Evolutionary conservation across 2,113 vertebrate species (phyloP), one percentile per base, ranked within the genome.

Genomic region (Cheirogaleus medius): DNA sequence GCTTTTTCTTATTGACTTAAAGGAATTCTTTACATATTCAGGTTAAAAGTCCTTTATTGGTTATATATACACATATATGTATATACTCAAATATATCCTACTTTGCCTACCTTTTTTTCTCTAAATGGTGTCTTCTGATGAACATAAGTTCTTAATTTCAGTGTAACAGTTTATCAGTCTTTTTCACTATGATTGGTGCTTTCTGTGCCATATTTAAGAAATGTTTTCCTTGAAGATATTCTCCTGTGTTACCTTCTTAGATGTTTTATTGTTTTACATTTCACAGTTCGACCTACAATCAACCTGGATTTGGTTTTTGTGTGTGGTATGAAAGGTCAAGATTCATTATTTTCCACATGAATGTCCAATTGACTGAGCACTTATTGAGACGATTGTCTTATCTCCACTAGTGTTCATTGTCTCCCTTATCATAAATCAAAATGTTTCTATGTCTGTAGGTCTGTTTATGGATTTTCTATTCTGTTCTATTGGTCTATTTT

Each of bases 1-100:
- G 17, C 15, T 92, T 92, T 86, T 86, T 80, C 68, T 83, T 71
- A 60, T 58, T 17, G 18, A 82, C 54, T 71, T 82, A 82, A 71
- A 92, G 44, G 9, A 92, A 74, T 93, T 66, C 21, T 64, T 85
- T 73, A 94, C 91, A 58, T 64, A 81, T 71, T 77, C 68, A 87
- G 12, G 42, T 82, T 97, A 58, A 93, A 92, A 92, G 27, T 47
- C 9, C 17, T 78, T 76, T 29, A 14, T 37, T 77, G 84, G 54
- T 21, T 56, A 21, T 56, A 56, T 56, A 56, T 56, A 29, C 32
- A 66, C 63, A 66, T 32, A 34, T 69, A 64, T 49, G 34, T 52
- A 23, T 60, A 68, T 60, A 74, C 68, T 76, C 20, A 63, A 63
- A 63, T 63, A 63, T 29, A 63, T 52, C 42, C 58, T 68, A 84